Evolutionary conservation across 2,113 vertebrate genomes (phyloP).

Genomic region (Phasianus colchicus): DNA sequence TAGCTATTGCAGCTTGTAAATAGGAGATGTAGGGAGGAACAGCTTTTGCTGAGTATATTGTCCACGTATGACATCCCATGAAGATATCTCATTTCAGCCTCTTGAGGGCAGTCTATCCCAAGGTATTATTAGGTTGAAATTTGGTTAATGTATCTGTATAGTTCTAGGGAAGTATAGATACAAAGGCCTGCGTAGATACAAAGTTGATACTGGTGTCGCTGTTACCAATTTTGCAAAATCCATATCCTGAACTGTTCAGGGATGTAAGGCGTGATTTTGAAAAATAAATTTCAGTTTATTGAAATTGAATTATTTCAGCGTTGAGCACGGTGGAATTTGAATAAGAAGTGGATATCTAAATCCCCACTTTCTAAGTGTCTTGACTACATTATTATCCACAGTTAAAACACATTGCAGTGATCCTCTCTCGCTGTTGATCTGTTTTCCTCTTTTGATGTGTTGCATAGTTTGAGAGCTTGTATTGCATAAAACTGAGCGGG

Average conservation of each 20-base stretch:
- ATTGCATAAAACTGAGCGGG: neutral
- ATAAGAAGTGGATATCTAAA: neutral
- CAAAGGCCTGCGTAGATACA: neutral
- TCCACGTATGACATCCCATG: neutral
- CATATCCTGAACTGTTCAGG: neutral
- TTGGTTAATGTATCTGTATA: fast-evolving
- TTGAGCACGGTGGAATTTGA: neutral
- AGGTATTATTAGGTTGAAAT: neutral
- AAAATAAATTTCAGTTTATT: neutral
- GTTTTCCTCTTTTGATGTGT: neutral
- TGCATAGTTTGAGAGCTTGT: neutral
- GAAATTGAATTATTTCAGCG: neutral
- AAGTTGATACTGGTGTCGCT: neutral
- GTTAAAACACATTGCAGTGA: neutral
- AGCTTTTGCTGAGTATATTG: neutral
- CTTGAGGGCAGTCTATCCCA: constrained; percentile 65
- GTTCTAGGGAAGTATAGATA: neutral
- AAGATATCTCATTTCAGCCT: neutral
- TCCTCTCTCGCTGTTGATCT: neutral
- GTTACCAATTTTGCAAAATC: neutral
- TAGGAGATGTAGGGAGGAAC: neutral
- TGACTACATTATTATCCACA: neutral
- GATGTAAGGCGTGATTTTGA: neutral
- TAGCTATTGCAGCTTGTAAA: neutral
- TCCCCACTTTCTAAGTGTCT: neutral